Base-by-base conservation (phyloP, 2,888 invertebrate species). In the Heliconius sara region DNA sequence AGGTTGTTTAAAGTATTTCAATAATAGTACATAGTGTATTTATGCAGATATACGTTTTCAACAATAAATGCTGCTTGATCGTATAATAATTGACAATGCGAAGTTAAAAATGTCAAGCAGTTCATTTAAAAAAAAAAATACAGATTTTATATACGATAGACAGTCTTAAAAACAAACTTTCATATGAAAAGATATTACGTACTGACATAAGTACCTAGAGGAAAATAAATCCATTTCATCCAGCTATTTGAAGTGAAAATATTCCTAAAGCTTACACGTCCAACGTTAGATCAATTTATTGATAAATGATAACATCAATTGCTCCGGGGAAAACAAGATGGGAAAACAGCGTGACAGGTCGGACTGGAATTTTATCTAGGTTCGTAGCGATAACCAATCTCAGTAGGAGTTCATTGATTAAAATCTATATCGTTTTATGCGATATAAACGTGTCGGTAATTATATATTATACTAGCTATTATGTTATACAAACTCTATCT, bases 351-450 rank as follows among this genome's bases (percentile, higher is more conserved):
- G 72, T 82, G 83, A 81, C 83, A 77, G 82, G 82, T 82, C 80
- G 75, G 78, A 83, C 83, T 78, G 82, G 83, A 83, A 82, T 79
- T 81, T 83, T 83, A 83, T 83, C 83, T 83, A 82, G 83, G 83
- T 78, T 82, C 79, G 78, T 79, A 66, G 77, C 63, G 82, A 83
- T 82, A 83, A 79, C 67, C 73, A 74, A 77, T 80, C 80, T 76
- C 72, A 74, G 81, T 79, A 82, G 80, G 75, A 82, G 83, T 83
- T 83, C 83, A 82, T 78, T 80, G 82, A 82, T 82, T 82, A 76
- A 79, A 78, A 82, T 83, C 80, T 79, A 76, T 68, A 68, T 63
- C 75, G 39, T 57, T 78, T 75, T 70, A 76, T 66, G 72, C 67
- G 65, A 78, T 74, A 76, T 73, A 67, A 75, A 76, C 68, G 65